A percentile compares a stretch with the other conserved stretches of the same genome.
Evolutionary conservation across 2,113 vertebrate genomes (phyloP).

Genomic region (Ivindomyrus marchei): DNA sequence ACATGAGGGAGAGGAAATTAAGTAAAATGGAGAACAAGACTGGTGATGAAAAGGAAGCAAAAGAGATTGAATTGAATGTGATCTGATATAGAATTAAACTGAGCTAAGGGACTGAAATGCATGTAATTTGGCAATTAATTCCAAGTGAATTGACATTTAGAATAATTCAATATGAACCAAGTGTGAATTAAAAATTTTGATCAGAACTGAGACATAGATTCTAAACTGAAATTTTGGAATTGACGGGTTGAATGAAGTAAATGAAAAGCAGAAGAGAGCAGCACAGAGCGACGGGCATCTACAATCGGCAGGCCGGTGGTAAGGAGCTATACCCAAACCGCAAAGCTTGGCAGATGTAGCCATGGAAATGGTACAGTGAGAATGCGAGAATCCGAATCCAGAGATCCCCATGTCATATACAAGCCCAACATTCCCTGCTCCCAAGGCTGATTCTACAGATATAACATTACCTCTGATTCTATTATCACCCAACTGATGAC

Average conservation of each 20-base stretch:
- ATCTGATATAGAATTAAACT: background rate
- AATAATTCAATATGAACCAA: conserved; percentile 1
- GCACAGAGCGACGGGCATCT: background rate
- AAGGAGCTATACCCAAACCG: background rate
- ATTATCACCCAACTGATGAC: background rate
- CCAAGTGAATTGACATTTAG: background rate
- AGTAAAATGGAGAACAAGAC: background rate
- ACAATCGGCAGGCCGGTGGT: background rate
- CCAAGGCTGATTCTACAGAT: background rate
- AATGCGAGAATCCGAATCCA: background rate
- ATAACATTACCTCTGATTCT: conserved; percentile 13
- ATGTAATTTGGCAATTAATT: background rate
- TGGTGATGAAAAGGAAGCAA: background rate
- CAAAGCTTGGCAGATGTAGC: background rate
- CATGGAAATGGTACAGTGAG: background rate
- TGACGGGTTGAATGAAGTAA: background rate
- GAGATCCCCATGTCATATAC: background rate
- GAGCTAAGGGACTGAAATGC: background rate
- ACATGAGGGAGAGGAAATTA: background rate
- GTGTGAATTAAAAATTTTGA: background rate
- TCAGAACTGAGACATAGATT: background rate
- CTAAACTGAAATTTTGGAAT: background rate
- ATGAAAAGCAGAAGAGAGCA: background rate
- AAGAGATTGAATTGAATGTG: background rate
- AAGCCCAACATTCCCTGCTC: background rate